Evolutionary conservation across 2,888 invertebrate genomes (phyloP).

Genomic region (Halictus ligatus): DNA sequence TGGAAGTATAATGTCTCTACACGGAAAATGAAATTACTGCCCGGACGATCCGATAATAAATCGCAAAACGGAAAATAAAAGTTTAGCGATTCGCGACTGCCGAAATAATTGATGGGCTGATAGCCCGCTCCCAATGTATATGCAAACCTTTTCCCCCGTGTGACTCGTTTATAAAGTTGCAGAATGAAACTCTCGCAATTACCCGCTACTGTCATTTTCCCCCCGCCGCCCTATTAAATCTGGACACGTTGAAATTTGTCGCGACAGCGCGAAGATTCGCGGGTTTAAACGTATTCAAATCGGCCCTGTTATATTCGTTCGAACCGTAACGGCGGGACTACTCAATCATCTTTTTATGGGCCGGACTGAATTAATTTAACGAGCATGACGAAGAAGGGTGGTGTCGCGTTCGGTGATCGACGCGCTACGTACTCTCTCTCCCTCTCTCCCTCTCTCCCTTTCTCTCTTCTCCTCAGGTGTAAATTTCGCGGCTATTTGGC

Average conservation of each 20-base stretch:
- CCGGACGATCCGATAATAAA: background rate
- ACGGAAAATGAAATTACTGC: no score
- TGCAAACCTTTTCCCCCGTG: background rate
- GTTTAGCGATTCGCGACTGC: no score
- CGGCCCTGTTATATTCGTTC: background rate
- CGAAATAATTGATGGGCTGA: background rate
- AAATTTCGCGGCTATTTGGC: constrained; percentile 49
- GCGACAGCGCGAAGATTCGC: background rate
- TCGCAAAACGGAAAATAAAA: background rate
- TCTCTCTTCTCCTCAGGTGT: background rate
- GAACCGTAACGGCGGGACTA: background rate
- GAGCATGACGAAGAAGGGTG: background rate
- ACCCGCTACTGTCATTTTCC: background rate
- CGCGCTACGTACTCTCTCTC: background rate
- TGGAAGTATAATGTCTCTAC: no score
- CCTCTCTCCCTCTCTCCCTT: background rate
- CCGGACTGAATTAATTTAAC: constrained; percentile 40
- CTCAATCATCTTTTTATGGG: constrained; percentile 12
- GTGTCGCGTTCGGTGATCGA: constrained; percentile 20
- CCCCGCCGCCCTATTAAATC: background rate
- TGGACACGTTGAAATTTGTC: background rate
- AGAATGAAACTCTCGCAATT: background rate
- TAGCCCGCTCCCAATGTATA: background rate
- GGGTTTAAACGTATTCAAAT: background rate
- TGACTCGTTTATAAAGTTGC: background rate